Evolutionary conservation across 2,113 vertebrate genomes (phyloP), one percentile per base, ranked within the genome.

Genomic region (Terrapene triunguis): DNA sequence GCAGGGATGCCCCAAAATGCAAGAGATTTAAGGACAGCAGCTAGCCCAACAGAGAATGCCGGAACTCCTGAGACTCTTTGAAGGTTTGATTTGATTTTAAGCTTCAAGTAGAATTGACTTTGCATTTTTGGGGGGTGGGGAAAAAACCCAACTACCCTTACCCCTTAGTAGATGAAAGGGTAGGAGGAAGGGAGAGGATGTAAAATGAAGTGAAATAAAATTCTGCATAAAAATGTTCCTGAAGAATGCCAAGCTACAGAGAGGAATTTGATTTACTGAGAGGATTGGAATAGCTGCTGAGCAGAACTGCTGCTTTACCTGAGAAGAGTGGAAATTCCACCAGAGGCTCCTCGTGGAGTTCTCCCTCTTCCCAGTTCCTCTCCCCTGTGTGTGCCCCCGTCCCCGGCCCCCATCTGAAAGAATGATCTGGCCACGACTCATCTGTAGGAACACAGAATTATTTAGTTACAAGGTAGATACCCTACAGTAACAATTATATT

Each of bases 161-260:
- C 59, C 29, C 27, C 59, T 38, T 5, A 3, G 50, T 24, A 91
- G 50, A n/a, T 91, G 90, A 13, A 2, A 6, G 35, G 7, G 65
- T 80, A 82, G 1, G 4, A 22, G n/a, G 65, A 21, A 57, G 13
- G 42, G 25, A 8, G 4, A 1, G 3, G 57, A 89, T 85, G 48
- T 14, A 25, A 59, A 44, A 76, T 0, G 57, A 1, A 2, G 25
- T 21, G 2, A 74, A 90, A 72, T 10, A 78, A 82, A 0, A 7
- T 11, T 50, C 38, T 80, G 21, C 8, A 7, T 11, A 47, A 17
- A 80, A 25, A 44, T 3, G 53, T 80, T 12, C 3, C 6, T 88
- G 29, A 32, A 51, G 48, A 35, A 51, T 13, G 32, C 35, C 55
- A 38, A 69, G 65, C 35, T n/a, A 69, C 65, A n/a, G 2, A 59